Evolutionary conservation across 1,140 invertebrate species (phyloP), one percentile per base, ranked within the genome.

Genomic region (Rhagoletis zephyria): DNA sequence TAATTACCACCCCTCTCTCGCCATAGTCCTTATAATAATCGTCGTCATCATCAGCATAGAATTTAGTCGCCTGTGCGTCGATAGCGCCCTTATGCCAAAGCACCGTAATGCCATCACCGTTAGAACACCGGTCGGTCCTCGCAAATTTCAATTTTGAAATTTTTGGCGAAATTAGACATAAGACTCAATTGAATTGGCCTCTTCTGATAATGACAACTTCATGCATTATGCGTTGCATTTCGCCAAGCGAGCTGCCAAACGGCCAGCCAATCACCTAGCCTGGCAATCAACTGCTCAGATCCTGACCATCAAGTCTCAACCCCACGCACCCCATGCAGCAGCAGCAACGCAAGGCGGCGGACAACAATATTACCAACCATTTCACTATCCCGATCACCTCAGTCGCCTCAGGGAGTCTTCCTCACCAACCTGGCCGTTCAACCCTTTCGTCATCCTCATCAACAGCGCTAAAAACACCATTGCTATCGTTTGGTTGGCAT

Each of bases 141-240:
- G 87, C 88, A 91, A 91, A 90, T 90, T 91, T 91, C 90, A 89
- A 91, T 70, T 87, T 87, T 74, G 45, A 48, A 85, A 67, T 67
- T 85, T 85, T 70, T 59, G 42, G 14, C 59, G 63, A 89, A 90
- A 91, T 91, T 92, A 91, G 90, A 89, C 89, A 90, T 89, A 88
- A 90, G 89, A 92, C 89, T 92, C 90, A 91, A 92, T 92, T 91
- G 90, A 91, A 91, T 91, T 91, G 91, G 90, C 14, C 60, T 85
- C 59, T 90, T 89, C 91, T 91, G 91, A 92, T 91, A 91, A 91
- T 92, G 91, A 91, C 91, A 91, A 92, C 88, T 91, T 92, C 90
- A 90, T 91, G 90, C 90, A 91, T 91, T 90, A 92, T 92, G 85
- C 85, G 60, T 63, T 42, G 81, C 60, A 63, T 19, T 81, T 56